These are phyloP conservation scores for Drosophila dives DNA, from an alignment of 2,888 invertebrate species.

Conservation along the genomic window DNA sequence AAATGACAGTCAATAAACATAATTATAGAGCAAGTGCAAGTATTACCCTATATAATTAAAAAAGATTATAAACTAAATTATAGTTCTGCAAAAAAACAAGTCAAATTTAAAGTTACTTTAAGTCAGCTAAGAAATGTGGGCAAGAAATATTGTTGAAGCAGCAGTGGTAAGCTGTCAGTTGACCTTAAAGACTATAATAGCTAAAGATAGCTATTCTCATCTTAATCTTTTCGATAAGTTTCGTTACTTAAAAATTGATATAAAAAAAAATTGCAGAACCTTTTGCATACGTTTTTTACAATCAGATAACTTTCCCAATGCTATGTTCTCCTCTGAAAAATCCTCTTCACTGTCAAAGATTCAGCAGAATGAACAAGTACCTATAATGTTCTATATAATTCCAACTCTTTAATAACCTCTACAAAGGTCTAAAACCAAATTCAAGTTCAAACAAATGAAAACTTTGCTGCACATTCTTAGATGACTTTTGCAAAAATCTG, in stretches of 20 bases:
- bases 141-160: neutral
- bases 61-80: neutral
- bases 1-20: slow-evolving; percentile 27
- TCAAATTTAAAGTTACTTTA: neutral
- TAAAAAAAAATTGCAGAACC: no score
- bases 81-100: neutral
- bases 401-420: neutral
- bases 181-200: no score
- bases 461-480: neutral
- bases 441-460: neutral
- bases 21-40: neutral
- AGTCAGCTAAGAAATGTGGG: neutral
- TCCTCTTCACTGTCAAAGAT: no score
- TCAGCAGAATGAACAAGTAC: no score
- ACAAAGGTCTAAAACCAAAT: neutral
- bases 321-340: no score
- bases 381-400: no score
- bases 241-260: no score
- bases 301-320: no score
- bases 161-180: no score
- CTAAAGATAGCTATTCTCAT: no score
- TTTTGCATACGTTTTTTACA: no score
- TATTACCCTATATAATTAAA: neutral
- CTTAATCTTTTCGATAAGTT: no score
- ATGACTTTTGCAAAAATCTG: neutral